Evolutionary conservation across 2,113 vertebrate species (phyloP).

Genomic region (Fulica atra): DNA sequence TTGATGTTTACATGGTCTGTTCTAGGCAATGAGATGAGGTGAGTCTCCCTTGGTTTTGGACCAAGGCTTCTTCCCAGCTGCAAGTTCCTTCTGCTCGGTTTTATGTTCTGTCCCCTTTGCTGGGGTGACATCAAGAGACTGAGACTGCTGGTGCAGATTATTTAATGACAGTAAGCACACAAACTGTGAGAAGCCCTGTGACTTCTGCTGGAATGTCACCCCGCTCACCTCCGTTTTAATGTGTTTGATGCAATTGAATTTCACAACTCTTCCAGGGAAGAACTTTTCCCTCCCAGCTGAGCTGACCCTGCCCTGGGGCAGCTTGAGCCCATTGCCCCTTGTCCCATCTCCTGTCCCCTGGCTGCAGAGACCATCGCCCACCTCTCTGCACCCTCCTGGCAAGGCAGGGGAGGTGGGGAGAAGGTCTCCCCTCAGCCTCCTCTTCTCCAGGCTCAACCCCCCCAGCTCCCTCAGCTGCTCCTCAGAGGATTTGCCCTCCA

Average conservation of each 20-base stretch:
- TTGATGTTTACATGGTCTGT: background rate
- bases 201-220: background rate
- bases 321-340: too few species aligned
- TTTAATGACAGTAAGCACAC: background rate
- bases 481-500: too few species aligned
- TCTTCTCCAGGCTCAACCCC: too few species aligned
- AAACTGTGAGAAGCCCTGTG: background rate
- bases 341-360: too few species aligned
- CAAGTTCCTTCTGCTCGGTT: accelerated
- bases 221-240: background rate
- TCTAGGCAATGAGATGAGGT: background rate
- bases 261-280: background rate
- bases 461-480: too few species aligned
- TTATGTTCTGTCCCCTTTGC: background rate
- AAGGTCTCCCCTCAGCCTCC: too few species aligned
- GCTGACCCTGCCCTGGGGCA: too few species aligned
- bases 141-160: background rate
- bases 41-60: background rate
- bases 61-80: background rate
- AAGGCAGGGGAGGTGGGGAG: too few species aligned
- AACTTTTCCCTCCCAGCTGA: too few species aligned
- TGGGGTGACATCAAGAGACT: background rate
- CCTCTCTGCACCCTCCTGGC: too few species aligned
- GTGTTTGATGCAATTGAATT: background rate
- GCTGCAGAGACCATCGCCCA: too few species aligned